Evolutionary conservation across 1,140 invertebrate species (phyloP).

Genomic region (honey bee (Apis mellifera)): Amel_HAv3.1 CM009931.2:8713001-8713500

Average conservation of each 20-base stretch:
- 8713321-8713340: no score
- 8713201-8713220: constrained; percentile 12
- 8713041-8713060: constrained; percentile 13
- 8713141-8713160: constrained; percentile 53
- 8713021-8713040: not conserved
- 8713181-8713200: constrained; percentile 13
- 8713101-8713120: constrained; percentile 12
- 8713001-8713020: not conserved
- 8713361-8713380: no score
- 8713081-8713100: constrained; percentile 18
- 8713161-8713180: constrained; percentile 48
- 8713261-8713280: not conserved
- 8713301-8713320: no score
- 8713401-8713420: no score
- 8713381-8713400: no score
- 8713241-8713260: not conserved
- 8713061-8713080: not conserved
- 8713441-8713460: no score
- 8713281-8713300: not conserved
- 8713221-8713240: not conserved
- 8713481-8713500: no score
- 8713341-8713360: not conserved
- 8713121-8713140: constrained; percentile 40
- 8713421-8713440: no score
- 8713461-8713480: no score